Percentiles rank a stretch among this genome's conserved stretches.
Conservation (phyloP, 1,140 invertebrate species). For the Sycophila sp. region DNA sequence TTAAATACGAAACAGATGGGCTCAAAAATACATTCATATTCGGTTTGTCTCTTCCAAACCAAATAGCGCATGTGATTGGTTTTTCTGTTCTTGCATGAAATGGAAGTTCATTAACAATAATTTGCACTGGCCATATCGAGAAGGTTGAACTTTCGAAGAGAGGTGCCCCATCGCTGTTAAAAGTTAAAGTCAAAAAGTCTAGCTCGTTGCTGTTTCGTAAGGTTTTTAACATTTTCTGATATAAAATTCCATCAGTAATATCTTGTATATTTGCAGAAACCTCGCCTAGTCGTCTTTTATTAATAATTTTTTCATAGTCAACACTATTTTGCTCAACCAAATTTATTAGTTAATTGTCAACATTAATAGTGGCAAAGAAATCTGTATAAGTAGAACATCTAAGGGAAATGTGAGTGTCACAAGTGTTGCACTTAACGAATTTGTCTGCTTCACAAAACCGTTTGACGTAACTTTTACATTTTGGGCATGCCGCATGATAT, state of each 20-base stretch:
- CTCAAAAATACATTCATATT: slow-evolving; percentile 22
- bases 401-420: slow-evolving; percentile 21
- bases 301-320: slow-evolving; percentile 15
- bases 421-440: slow-evolving; percentile 16
- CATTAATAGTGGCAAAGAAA: slow-evolving; percentile 38
- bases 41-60: too few species aligned
- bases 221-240: slow-evolving; percentile 18
- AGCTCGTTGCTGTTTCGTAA: slow-evolving; percentile 4
- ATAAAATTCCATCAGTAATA: slow-evolving; percentile 25
- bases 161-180: slow-evolving; percentile 36
- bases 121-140: slow-evolving; percentile 29
- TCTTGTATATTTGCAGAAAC: slow-evolving; percentile 13
- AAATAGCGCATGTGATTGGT: slow-evolving; percentile 24
- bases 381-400: slow-evolving; percentile 26
- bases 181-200: slow-evolving; percentile 14
- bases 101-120: slow-evolving; percentile 39
- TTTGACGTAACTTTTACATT: slow-evolving; percentile 13
- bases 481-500: slow-evolving; percentile 37
- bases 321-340: slow-evolving; percentile 16
- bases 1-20: slow-evolving; percentile 15
- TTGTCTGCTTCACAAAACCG: neutral
- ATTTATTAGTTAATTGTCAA: slow-evolving; percentile 21
- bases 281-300: slow-evolving; percentile 3
- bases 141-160: slow-evolving; percentile 20
- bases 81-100: slow-evolving; percentile 14